Conservation (phyloP, 2,113 vertebrate species). For the Oryzias woworae region DNA sequence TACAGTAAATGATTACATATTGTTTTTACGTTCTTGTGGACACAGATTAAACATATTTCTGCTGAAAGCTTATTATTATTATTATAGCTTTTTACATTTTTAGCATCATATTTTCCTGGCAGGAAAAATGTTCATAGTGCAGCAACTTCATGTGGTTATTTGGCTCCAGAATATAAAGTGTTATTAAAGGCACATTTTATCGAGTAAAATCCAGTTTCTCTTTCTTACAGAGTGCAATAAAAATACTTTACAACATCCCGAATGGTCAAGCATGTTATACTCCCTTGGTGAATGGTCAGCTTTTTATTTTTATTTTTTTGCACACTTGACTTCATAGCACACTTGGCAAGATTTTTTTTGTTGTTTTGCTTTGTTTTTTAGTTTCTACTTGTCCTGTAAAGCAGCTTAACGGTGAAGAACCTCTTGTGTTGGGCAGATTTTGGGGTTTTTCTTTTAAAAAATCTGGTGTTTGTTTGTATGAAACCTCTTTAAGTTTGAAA, state of each 20-base stretch:
- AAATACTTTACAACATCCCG: not conserved
- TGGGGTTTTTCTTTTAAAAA: no score
- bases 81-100: constrained; percentile 10
- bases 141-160: constrained; percentile 8
- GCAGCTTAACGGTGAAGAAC: no score
- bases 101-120: constrained; percentile 4
- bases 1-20: constrained; percentile 15
- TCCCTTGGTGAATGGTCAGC: constrained; percentile 9
- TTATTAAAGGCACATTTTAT: not conserved
- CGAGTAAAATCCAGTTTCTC: not conserved
- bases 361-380: no score
- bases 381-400: no score
- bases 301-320: constrained; percentile 30
- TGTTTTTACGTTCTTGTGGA: constrained; percentile 18
- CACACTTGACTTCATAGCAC: constrained; percentile 16
- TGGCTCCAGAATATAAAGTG: not conserved
- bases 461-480: no score
- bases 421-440: no score
- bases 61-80: not conserved
- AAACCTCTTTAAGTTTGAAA: no score
- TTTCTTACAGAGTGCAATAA: not conserved
- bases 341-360: constrained; percentile 16
- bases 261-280: constrained; percentile 10
- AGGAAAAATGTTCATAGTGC: constrained; percentile 7
- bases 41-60: constrained; percentile 8